Conservation (phyloP, 1,140 invertebrate species). For the Pseudachorutes palmiensis region DNA sequence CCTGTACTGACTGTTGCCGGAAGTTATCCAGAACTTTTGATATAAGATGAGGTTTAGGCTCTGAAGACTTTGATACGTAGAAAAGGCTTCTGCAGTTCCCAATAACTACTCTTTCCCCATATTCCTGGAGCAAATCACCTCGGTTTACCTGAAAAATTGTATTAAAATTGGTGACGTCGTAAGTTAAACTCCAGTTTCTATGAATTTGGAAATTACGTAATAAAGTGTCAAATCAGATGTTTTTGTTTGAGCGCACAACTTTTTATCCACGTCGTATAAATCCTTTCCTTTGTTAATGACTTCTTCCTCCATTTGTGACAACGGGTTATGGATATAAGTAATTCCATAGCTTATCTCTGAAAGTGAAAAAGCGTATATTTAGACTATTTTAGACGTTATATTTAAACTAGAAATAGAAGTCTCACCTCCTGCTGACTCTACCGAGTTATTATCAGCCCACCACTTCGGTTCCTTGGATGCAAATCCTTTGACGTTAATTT, state of each 20-base stretch:
- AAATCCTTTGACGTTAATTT: conserved; percentile 28
- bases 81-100: conserved; percentile 29
- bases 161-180: too few species aligned
- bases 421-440: too few species aligned
- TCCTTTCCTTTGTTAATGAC: conserved; percentile 25
- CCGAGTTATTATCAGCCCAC: too few species aligned
- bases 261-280: conserved; percentile 17
- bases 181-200: too few species aligned
- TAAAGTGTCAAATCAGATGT: conserved; percentile 15
- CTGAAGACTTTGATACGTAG: conserved; percentile 26
- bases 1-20: conserved; percentile 4
- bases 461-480: not conserved
- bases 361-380: too few species aligned
- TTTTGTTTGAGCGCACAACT: conserved; percentile 1
- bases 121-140: conserved; percentile 27
- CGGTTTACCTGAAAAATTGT: conserved; percentile 30
- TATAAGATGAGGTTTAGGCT: conserved; percentile 8
- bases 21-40: conserved; percentile 17
- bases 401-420: too few species aligned
- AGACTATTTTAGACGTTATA: too few species aligned
- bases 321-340: too few species aligned
- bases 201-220: conserved; percentile 23
- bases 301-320: conserved; percentile 20
- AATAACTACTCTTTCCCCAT: conserved; percentile 24
- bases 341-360: too few species aligned